A percentile compares a stretch with the other conserved stretches of the same genome.
Conservation (phyloP, 2,797 vertebrate genomes). For the Myotis pilosus region DNA sequence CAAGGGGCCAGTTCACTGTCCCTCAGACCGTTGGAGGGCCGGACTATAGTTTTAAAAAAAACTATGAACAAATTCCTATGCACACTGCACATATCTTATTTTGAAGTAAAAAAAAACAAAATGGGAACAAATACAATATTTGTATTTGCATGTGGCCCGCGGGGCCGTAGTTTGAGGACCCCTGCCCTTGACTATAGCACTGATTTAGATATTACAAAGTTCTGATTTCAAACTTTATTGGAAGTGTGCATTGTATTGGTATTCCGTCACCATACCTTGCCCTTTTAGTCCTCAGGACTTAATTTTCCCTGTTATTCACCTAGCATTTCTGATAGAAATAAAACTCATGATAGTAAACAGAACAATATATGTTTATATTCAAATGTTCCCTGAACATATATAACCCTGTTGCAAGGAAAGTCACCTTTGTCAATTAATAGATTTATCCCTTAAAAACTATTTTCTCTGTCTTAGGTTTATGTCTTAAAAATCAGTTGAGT, state of each 20-base stretch:
- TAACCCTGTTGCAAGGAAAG: neutral
- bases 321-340: slow-evolving; percentile 9
- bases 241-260: neutral
- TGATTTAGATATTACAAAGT: neutral
- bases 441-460: slow-evolving; percentile 14
- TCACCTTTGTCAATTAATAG: neutral
- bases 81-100: no score
- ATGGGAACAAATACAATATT: no score
- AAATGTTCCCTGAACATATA: neutral
- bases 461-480: neutral
- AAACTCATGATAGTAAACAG: neutral
- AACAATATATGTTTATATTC: slow-evolving; percentile 39
- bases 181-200: neutral
- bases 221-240: neutral
- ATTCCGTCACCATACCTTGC: neutral
- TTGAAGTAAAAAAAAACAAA: no score
- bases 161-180: no score
- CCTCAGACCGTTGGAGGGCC: no score
- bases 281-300: neutral
- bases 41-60: no score
- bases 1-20: no score
- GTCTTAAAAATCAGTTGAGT: slow-evolving; percentile 5
- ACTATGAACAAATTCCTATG: no score
- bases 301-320: slow-evolving; percentile 8
- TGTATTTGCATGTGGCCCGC: no score